A percentile compares a stretch with the other conserved stretches of the same genome.
These are phyloP conservation scores for Pollenia amentaria DNA, from an alignment of 2,888 invertebrate species.

Conservation along the genomic window DNA sequence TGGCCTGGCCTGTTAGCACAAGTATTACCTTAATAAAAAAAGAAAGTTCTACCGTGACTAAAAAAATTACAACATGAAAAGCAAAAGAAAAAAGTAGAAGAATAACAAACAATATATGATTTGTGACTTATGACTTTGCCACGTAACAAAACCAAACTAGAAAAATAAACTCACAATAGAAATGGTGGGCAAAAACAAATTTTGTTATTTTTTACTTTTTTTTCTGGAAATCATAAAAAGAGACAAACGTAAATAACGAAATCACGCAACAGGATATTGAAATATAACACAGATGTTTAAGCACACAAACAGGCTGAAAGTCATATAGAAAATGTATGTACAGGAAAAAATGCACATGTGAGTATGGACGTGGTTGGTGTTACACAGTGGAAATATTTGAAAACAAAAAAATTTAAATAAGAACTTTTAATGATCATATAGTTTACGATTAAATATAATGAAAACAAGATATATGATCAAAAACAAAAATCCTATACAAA, in stretches of 20 bases:
- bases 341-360: conserved; percentile 28
- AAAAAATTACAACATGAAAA: conserved; percentile 67
- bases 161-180: conserved; percentile 67
- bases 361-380: conserved; percentile 23
- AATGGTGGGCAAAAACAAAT: conserved; percentile 69
- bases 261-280: conserved; percentile 84
- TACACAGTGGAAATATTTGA: not conserved
- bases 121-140: conserved; percentile 83
- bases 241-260: conserved; percentile 76
- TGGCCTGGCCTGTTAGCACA: conserved; percentile 77
- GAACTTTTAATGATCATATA: too few relatives aligned
- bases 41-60: conserved; percentile 56
- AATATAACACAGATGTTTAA: conserved; percentile 81
- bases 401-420: too few relatives aligned
- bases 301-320: conserved; percentile 72
- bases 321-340: conserved; percentile 21
- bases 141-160: conserved; percentile 77
- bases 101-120: conserved; percentile 77
- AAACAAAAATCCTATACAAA: too few relatives aligned
- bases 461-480: too few relatives aligned
- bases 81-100: conserved; percentile 72
- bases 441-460: too few relatives aligned
- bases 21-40: conserved; percentile 77
- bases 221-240: conserved; percentile 46
- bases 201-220: conserved; percentile 41